Evolutionary conservation across 1,140 invertebrate species (phyloP), one percentile per base, ranked within the genome.

Genomic region (Thaumetopoea pityocampa): DNA sequence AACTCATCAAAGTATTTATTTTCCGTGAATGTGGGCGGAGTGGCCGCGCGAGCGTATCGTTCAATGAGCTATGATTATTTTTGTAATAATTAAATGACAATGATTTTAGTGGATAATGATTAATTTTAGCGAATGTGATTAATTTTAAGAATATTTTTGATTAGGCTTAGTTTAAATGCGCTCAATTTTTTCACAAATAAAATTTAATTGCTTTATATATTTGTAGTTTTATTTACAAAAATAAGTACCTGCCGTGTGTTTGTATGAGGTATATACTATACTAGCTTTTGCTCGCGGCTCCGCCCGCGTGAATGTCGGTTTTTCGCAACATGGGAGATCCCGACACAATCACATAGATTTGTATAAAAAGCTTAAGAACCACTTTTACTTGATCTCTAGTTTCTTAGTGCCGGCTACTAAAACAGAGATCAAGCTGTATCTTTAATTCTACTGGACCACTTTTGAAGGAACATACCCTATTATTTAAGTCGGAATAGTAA

Each of bases 131-230:
- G 43, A 46, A 20, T 18, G 41, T 33, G 29, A 33, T 36, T 49
- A 49, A 63, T 48, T 64, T 52, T 63, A 59, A 72, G 55, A 40
- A 35, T 50, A 23, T 30, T 43, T 43, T 38, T 24, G 43, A 58
- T 54, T 61, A 67, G 51, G 34, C 35, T 68, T 71, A 73, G 54
- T 73, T 76, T 59, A 52, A 64, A 69, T 60, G 62, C 66, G 72
- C 72, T 77, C 70, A 79, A 76, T 78, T 74, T 66, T 61, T 79
- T 67, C 58, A 59, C 62, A 32, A 66, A 72, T 74, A 74, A 76
- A 76, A 32, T 41, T 65, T 66, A 71, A 69, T 66, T 37, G 64
- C 71, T 71, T 73, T 72, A 76, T 44, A 22, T 32, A 10, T 5
- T 6, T 29, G 4, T 37, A 51, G 27, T 57, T 61, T 53, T 27